Evolutionary conservation across 2,113 vertebrate genomes (phyloP), one percentile per base, ranked within the genome.

Genomic region (Grammatotria lemairii): DNA sequence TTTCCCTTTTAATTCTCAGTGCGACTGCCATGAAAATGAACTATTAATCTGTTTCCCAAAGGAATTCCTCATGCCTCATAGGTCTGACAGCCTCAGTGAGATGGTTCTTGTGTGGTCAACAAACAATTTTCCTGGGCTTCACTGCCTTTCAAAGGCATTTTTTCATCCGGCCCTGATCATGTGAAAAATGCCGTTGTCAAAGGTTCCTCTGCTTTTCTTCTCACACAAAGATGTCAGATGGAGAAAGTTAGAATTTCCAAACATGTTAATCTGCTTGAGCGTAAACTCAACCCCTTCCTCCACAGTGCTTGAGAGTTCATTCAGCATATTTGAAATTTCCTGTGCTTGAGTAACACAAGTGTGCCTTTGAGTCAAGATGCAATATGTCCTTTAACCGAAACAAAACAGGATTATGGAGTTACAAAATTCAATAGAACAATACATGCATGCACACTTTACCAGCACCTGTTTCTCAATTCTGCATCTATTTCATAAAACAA

Each of bases 51-150:
- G 95, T 91, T 96, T 95, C 94, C 95, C 95, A 96, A 96, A 96
- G 94, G 96, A 96, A 96, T 97, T 97, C 94, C 93, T 94, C 90
- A 89, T 82, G 90, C 91, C 94, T 90, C 89, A 63, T 68, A 81
- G 93, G 94, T 91, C 93, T 96, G 96, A 96, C 97, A 96, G 96
- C 94, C 91, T 93, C 96, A 93, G 91, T 90, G 92, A 95, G 92
- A 94, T 80, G 92, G 89, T 96, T 96, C 95, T 96, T 97, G 95
- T 96, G 95, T 93, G 95, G 96, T 96, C 96, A 96, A 97, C 96
- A 97, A 97, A 96, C 96, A 96, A 96, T 97, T 97, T 96, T 91
- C 95, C 96, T 93, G 95, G 95, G 96, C 96, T 96, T 97, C 96
- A 96, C 92, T 97, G 96, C 94, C 90, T 97, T 95, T 97, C 94